A percentile compares a stretch with the other conserved stretches of the same genome.
These are phyloP conservation scores for Takifugu rubripes DNA, from an alignment of 2,797 vertebrate genomes.

Conservation along the genomic window DNA sequence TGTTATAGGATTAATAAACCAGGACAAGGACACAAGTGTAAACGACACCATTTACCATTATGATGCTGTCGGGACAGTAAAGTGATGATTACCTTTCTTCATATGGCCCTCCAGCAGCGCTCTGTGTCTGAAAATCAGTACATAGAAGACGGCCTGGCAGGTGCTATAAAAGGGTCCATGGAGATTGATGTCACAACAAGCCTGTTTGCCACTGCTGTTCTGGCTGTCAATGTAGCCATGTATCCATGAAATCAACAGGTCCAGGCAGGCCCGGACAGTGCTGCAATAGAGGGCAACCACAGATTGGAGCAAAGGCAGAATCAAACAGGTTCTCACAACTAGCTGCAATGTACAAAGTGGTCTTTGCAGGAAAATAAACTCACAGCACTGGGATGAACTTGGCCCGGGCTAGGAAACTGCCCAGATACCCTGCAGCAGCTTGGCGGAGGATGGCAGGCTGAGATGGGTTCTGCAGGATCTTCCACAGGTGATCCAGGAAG, in stretches of 20 bases:
- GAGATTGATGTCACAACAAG: conserved; percentile 86
- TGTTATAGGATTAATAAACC: too few relatives aligned
- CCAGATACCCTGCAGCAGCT: conserved; percentile 86
- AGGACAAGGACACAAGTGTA: neutral
- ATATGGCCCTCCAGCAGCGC: conserved; percentile 86
- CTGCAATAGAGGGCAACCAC: conserved; percentile 36
- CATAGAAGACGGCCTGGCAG: conserved; percentile 93
- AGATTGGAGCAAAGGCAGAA: neutral
- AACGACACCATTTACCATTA: neutral
- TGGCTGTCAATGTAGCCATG: conserved; percentile 90
- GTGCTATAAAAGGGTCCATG: conserved; percentile 90
- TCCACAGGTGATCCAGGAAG: conserved; percentile 95
- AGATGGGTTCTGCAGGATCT: conserved; percentile 84
- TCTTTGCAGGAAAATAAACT: neutral
- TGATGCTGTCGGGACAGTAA: too few relatives aligned
- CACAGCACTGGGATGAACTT: conserved; percentile 81
- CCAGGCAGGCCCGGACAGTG: conserved; percentile 86
- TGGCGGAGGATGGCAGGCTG: conserved; percentile 88
- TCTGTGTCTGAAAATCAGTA: conserved; percentile 86
- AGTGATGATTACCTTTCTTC: conserved; percentile 80
- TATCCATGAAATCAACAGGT: conserved; percentile 89
- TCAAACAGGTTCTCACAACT: neutral
- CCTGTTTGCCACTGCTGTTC: conserved; percentile 78
- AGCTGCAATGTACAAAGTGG: neutral
- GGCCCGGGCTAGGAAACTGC: conserved; percentile 92